These are phyloP conservation scores for Allacma fusca DNA, from an alignment of 2,888 invertebrate genomes.

Conservation along the genomic window DNA sequence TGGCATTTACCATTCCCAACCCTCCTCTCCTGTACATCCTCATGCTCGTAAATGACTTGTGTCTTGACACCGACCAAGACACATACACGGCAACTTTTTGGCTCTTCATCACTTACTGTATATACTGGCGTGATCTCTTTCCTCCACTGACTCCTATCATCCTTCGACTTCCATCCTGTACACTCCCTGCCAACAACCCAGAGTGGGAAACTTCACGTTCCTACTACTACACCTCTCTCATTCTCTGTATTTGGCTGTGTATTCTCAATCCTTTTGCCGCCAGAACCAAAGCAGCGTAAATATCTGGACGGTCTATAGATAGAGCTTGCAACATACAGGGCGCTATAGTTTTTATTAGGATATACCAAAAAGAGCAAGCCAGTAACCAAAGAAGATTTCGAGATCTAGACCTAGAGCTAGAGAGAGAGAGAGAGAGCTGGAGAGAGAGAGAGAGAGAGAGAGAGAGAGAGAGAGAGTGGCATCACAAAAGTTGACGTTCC, in stretches of 20 bases:
- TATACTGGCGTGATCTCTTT: no score
- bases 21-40: conserved; percentile 32
- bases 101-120: conserved; percentile 23
- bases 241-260: neutral
- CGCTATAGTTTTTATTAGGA: neutral
- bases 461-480: neutral
- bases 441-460: neutral
- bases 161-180: neutral
- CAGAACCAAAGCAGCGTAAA: neutral
- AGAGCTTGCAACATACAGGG: neutral
- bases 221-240: neutral
- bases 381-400: neutral
- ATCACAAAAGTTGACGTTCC: conserved; percentile 18
- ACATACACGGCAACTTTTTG: conserved; percentile 28
- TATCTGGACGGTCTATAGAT: conserved; percentile 8
- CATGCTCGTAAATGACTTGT: conserved; percentile 41
- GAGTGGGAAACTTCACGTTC: neutral
- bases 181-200: neutral
- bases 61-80: conserved; percentile 30
- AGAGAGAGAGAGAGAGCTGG: neutral
- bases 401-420: neutral
- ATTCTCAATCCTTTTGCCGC: neutral
- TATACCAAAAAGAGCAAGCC: neutral
- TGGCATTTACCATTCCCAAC: conserved; percentile 18
- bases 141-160: no score